Base-by-base conservation (phyloP, 1,140 invertebrate species). In the Branchinecta lynchi region DNA sequence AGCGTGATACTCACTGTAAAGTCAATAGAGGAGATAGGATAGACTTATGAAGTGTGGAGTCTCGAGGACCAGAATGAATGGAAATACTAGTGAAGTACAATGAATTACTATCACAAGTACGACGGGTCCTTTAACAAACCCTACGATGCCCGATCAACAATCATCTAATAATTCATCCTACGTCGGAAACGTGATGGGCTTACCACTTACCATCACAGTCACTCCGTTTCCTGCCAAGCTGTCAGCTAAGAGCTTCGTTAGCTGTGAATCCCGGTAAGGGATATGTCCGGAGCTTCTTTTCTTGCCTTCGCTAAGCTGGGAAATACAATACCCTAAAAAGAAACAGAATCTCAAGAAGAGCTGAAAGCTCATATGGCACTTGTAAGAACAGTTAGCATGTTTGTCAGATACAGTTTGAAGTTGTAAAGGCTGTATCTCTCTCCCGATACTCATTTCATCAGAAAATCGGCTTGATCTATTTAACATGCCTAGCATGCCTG, bases 171-270 rank as follows among this genome's bases (percentile, higher is more conserved):
- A n/a, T n/a, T n/a, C n/a, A n/a, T n/a, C n/a, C n/a, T n/a, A n/a
- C n/a, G n/a, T n/a, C n/a, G 32, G 32, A 67, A 17, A 32, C 43
- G 6, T 70, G 32, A 32, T 32, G 32, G 32, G 32, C 32, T 32
- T 32, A 5, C 32, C 32, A 75, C 76, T 79, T 80, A 92, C 90
- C 89, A 97, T 95, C 21, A 93, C 80, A 0, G 93, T 94, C 21
- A 95, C 91, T 10, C 92, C 92, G 76, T 92, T 95, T 12, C 93
- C 93, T 7, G 92, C 91, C n/a, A 97, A 81, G 75, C 92, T 95
- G 79, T 96, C 92, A 0, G 92, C 89, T 43, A 97, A 77, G 5
- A 97, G 79, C 80, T 96, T 95, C 0, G 92, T 96, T 9, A 96
- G 80, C 77, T 95, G 94, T 71, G 91, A 94, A 75, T 96, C 92